Base-by-base conservation (phyloP, 2,888 invertebrate genomes). In the Pyrrhia umbra region DNA sequence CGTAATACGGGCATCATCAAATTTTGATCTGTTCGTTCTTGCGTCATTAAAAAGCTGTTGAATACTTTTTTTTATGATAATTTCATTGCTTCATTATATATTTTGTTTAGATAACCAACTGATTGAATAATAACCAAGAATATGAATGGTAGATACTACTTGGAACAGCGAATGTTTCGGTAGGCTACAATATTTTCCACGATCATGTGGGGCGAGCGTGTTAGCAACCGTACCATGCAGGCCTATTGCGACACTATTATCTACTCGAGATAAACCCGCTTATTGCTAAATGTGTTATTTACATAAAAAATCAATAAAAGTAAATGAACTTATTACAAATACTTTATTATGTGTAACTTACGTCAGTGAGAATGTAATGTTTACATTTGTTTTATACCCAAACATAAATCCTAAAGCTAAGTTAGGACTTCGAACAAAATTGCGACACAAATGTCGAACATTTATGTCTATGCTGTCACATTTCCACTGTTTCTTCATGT, bases 201-300 rank as follows among this genome's bases (percentile, higher is more conserved):
- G 50, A 50, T 52, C 62, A 65, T 60, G 67, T 70, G 42, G 27
- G 49, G 58, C 75, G 21, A 46, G 62, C 61, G 56, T 64, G 70
- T 39, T 23, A 25, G 58, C 21, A 52, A 45, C 21, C 51, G 63
- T 45, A 46, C 62, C 61, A 68, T 77, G 67, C 55, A 71, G 65
- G 61, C 56, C 59, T 45, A 71, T 85, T 82, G 75, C 84, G 77
- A 82, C 82, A 85, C 49, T 52, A 72, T 82, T 86, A 85, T 84
- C 86, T 81, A 62, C 51, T 46, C 60, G 76, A 84, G 85, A 86
- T 84, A 85, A 85, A 82, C 74, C 65, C 71, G 65, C 73, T 61
- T 71, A 71, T 82, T 84, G 79, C 80, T 78, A 80, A 79, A 81
- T 75, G 69, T 73, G 58, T 68, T 76, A 75, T 79, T 77, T 75